Percentiles rank a stretch among this genome's conserved stretches.
Evolutionary conservation across 2,797 vertebrate species (phyloP).

Genomic region (Sebastes goodei): DNA sequence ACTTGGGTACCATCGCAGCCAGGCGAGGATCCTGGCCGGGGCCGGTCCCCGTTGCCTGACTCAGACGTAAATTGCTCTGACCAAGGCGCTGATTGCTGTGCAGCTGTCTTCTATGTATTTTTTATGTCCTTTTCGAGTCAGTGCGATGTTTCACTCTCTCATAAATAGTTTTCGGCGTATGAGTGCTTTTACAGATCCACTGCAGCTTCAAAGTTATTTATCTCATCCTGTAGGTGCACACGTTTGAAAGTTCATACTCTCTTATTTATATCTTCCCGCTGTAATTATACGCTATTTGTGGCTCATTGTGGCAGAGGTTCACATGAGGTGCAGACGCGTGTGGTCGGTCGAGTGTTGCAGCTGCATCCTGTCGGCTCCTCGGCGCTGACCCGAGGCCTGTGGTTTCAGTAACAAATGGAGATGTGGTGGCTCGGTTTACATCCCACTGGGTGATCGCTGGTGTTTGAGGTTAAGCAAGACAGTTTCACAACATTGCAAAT

Average conservation of each 20-base stretch:
- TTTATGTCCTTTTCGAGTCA: conserved; percentile 25
- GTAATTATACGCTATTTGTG: conserved; percentile 24
- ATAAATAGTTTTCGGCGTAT: background rate
- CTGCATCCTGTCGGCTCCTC: conserved; percentile 44
- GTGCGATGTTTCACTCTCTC: conserved; percentile 13
- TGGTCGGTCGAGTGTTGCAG: conserved; percentile 31
- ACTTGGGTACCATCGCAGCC: conserved; percentile 42
- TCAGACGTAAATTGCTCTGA: conserved; percentile 53
- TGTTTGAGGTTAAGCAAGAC: background rate
- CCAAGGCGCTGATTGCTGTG: conserved; percentile 18
- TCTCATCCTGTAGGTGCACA: background rate
- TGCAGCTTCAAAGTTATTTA: background rate
- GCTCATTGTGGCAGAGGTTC: conserved; percentile 19
- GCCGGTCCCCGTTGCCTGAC: conserved; percentile 24
- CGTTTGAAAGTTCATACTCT: background rate
- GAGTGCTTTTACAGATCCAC: background rate
- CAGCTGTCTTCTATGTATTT: conserved; percentile 19
- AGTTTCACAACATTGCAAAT: background rate
- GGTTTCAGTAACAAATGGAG: conserved; percentile 11
- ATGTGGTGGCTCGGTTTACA: background rate
- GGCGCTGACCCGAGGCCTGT: conserved; percentile 16
- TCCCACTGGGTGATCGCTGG: background rate
- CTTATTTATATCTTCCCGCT: background rate
- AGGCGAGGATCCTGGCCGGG: conserved; percentile 49
- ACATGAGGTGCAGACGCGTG: background rate